These are phyloP conservation scores for Apantesis nais DNA, from an alignment of 2,888 invertebrate species.

Conservation along the genomic window DNA sequence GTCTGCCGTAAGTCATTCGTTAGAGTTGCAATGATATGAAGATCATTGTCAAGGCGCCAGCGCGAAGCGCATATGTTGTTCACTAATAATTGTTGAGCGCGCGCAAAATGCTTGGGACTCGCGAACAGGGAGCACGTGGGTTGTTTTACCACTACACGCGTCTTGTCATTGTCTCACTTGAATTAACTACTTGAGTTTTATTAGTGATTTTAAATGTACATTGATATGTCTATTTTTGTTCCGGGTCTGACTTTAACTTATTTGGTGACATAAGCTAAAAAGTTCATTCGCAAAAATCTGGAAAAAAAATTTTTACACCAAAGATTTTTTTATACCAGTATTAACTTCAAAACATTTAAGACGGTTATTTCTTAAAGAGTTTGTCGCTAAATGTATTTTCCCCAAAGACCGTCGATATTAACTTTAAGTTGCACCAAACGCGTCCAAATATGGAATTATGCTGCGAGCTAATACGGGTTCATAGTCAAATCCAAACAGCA, in stretches of 20 bases:
- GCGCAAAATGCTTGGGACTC: slow-evolving; percentile 47
- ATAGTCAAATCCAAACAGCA: not conserved
- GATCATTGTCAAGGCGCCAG: slow-evolving; percentile 76
- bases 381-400: no score
- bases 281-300: not conserved
- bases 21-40: slow-evolving; percentile 54
- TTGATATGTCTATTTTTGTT: not conserved
- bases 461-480: not conserved
- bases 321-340: not conserved
- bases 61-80: slow-evolving; percentile 43
- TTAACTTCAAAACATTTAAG: not conserved
- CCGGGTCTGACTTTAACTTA: not conserved
- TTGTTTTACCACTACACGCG: slow-evolving; percentile 39
- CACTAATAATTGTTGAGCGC: slow-evolving; percentile 55
- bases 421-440: not conserved
- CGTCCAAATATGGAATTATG: not conserved
- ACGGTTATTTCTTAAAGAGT: not conserved
- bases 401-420: not conserved
- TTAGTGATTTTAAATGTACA: not conserved
- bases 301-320: not conserved
- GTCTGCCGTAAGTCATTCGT: slow-evolving; percentile 42
- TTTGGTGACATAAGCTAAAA: not conserved
- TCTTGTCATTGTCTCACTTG: slow-evolving; percentile 23
- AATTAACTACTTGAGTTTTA: slow-evolving; percentile 27
- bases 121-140: slow-evolving; percentile 44